phyloP scores from a whole-genome alignment of 2,888 invertebrate genomes.

The Theretra japonica region DNA sequence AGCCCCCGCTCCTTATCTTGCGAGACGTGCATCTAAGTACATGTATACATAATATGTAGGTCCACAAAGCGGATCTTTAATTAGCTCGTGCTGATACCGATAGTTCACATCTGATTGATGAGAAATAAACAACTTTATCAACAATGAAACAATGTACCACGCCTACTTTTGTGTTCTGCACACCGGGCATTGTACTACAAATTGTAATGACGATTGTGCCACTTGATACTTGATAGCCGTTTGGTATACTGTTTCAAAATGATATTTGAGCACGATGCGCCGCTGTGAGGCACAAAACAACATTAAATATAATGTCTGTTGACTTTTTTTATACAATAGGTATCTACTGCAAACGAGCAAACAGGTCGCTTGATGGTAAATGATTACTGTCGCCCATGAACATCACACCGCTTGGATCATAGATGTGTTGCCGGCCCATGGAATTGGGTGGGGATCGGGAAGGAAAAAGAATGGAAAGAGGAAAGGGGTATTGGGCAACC shows the following conservation, averaged over 20 bases:
- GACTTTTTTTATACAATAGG: too few relatives aligned
- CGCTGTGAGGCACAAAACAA: not conserved
- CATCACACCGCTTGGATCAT: too few relatives aligned
- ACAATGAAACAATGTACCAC: conserved; percentile 36
- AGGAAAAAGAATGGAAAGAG: too few relatives aligned
- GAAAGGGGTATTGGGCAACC: too few relatives aligned
- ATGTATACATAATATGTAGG: conserved; percentile 38
- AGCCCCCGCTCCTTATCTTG: conserved; percentile 75
- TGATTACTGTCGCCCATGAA: too few relatives aligned
- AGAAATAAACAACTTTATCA: conserved; percentile 39
- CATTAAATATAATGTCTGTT: not conserved
- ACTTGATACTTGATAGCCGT: not conserved
- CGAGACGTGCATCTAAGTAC: conserved; percentile 40
- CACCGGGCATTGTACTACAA: conserved; percentile 6
- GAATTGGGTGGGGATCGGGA: too few relatives aligned
- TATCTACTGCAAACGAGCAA: too few relatives aligned
- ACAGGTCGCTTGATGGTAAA: too few relatives aligned
- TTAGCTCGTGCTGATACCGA: conserved; percentile 34
- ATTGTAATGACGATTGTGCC: conserved; percentile 2
- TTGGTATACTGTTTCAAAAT: not conserved
- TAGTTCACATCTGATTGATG: conserved; percentile 29
- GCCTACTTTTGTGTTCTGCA: conserved; percentile 32
- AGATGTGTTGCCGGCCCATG: too few relatives aligned
- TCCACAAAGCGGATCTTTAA: conserved; percentile 60
- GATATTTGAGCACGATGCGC: not conserved